These are phyloP conservation scores for Hippoglossus hippoglossus DNA, from an alignment of 2,797 vertebrate genomes.

Conservation along the genomic window DNA sequence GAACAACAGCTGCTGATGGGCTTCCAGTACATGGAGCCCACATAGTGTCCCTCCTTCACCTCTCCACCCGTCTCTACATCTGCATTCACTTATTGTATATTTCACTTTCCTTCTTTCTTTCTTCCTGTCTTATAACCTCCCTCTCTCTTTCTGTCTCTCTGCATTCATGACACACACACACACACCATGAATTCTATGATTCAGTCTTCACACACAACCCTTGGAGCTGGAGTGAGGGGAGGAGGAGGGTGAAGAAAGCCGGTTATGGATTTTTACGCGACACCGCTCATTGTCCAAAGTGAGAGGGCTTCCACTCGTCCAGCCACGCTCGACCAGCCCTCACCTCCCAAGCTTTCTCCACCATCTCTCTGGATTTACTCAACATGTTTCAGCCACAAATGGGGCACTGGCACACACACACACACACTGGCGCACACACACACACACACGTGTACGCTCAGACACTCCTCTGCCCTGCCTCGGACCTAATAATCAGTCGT, in stretches of 20 bases:
- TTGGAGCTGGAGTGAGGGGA: background rate
- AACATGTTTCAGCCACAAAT: constrained; percentile 41
- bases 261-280: constrained; percentile 66
- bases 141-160: constrained; percentile 6
- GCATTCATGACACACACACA: background rate
- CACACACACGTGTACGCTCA: constrained; percentile 2
- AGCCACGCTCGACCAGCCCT: constrained; percentile 37
- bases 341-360: constrained; percentile 19
- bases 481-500: constrained; percentile 46
- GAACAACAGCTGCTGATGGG: constrained; percentile 65
- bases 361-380: constrained; percentile 45
- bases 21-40: constrained; percentile 56
- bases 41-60: constrained; percentile 24
- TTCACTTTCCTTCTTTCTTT: constrained; percentile 7
- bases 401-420: constrained; percentile 14
- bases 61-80: constrained; percentile 24
- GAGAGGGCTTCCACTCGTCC: constrained; percentile 50
- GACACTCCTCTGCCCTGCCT: constrained; percentile 4
- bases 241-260: background rate
- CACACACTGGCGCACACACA: background rate
- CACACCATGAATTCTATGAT: background rate
- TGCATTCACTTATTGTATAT: constrained; percentile 28
- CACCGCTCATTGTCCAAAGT: constrained; percentile 62
- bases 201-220: background rate
- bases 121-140: constrained; percentile 8